Conservation (phyloP, 2,113 vertebrate genomes). For the Platycercus adscitus region DNA sequence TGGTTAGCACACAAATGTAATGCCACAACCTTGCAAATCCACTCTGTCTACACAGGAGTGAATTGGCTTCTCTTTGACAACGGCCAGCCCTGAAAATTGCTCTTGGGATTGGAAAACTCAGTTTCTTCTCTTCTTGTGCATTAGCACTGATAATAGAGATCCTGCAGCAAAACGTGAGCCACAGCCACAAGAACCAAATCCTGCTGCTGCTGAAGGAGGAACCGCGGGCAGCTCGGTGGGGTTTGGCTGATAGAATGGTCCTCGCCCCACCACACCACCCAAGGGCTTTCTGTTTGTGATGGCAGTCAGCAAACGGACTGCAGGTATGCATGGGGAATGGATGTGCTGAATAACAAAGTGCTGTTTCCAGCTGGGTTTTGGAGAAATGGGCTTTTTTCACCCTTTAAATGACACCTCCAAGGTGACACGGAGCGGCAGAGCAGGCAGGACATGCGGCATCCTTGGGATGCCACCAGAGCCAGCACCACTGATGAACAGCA, state of each 20-base stretch:
- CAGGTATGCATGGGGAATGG: fast-evolving
- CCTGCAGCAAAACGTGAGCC: background rate
- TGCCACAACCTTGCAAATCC: background rate
- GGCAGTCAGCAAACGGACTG: background rate
- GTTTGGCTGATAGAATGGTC: background rate
- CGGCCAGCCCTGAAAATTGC: background rate
- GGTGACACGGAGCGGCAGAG: background rate
- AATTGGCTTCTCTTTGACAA: background rate
- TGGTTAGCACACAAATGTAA: background rate
- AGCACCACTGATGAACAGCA: fast-evolving
- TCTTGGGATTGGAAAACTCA: background rate
- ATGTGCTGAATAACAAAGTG: conserved; percentile 25
- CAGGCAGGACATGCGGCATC: background rate
- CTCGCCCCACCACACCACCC: background rate
- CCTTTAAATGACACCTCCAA: conserved; percentile 11
- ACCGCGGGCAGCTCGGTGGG: fast-evolving
- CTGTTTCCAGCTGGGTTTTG: conserved; percentile 3
- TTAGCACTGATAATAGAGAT: background rate
- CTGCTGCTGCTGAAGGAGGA: background rate
- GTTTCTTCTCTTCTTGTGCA: background rate
- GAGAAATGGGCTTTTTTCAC: background rate
- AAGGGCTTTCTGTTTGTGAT: background rate
- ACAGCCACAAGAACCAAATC: fast-evolving
- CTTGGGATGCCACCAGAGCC: background rate
- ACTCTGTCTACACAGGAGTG: background rate